These are phyloP conservation scores for Campoletis raptor DNA, from an alignment of 2,888 invertebrate species.

Conservation along the genomic window DNA sequence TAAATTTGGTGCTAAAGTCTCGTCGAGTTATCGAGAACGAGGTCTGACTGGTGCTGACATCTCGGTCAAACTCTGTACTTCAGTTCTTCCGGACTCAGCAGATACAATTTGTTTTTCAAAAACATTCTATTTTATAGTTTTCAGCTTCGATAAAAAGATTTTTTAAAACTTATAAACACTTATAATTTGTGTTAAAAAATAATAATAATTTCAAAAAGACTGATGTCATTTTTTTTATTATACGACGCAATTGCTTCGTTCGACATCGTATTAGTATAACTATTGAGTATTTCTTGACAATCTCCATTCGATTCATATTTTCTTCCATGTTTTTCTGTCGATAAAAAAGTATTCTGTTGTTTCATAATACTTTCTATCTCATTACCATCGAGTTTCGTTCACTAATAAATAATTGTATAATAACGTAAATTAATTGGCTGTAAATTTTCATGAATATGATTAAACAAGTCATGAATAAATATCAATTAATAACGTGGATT, in stretches of 20 bases:
- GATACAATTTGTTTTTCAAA: slow-evolving; percentile 2
- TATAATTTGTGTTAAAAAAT: not conserved
- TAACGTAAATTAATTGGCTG: not conserved
- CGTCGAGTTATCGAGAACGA: slow-evolving; percentile 26
- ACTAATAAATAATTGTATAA: not conserved
- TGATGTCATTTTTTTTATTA: not conserved
- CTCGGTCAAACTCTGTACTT: slow-evolving; percentile 63
- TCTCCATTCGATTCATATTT: not conserved
- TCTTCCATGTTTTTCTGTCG: not conserved
- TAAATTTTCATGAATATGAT: not conserved
- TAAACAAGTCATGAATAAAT: not conserved
- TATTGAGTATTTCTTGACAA: not conserved
- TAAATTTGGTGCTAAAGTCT: slow-evolving; percentile 34
- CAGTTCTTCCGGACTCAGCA: slow-evolving; percentile 3
- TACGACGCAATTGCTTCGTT: slow-evolving; percentile 14
- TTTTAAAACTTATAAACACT: slow-evolving; percentile 22
- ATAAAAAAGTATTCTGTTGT: not conserved
- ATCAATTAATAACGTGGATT: not conserved
- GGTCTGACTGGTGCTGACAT: slow-evolving; percentile 76
- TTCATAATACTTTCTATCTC: not conserved
- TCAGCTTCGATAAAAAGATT: slow-evolving; percentile 59
- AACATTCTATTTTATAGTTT: slow-evolving; percentile 6
- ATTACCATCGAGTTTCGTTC: not conserved
- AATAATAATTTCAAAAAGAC: not conserved
- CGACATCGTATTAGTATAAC: slow-evolving; percentile 56